These are phyloP conservation scores for Lophura nycthemera DNA, from an alignment of 2,113 vertebrate species.

Conservation along the genomic window DNA sequence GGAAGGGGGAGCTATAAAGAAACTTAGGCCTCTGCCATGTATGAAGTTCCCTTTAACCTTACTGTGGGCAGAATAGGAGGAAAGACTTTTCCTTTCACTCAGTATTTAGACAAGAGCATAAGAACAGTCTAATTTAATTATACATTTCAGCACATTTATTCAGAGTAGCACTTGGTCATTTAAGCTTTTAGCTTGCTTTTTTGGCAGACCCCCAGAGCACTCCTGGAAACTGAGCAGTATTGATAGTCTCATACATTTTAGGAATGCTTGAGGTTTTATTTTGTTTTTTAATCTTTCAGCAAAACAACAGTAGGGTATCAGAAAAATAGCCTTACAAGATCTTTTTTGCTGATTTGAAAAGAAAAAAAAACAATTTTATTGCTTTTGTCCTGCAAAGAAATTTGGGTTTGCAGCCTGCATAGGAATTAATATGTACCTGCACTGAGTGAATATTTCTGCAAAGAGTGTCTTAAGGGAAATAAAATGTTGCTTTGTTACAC, in stretches of 20 bases:
- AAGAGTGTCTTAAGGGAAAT: neutral
- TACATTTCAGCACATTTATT: neutral
- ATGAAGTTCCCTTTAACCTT: neutral
- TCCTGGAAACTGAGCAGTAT: neutral
- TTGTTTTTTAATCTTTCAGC: slow-evolving; percentile 5
- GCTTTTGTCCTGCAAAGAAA: neutral
- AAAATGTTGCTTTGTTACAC: neutral
- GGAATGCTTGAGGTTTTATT: neutral
- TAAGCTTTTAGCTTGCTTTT: neutral
- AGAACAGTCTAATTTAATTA: neutral
- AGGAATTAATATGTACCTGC: neutral
- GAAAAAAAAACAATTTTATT: neutral
- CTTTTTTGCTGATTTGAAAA: neutral
- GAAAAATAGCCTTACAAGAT: neutral
- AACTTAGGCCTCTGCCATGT: neutral
- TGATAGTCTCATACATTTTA: neutral
- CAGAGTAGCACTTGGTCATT: neutral
- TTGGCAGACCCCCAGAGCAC: neutral
- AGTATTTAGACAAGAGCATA: neutral
- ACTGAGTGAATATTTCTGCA: neutral
- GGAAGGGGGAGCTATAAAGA: neutral
- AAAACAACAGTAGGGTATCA: neutral
- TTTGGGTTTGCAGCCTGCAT: neutral
- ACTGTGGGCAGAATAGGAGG: neutral
- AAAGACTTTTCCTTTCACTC: neutral